phyloP scores from a whole-genome alignment of 2,113 vertebrate genomes.

The Labeo rohita region DNA sequence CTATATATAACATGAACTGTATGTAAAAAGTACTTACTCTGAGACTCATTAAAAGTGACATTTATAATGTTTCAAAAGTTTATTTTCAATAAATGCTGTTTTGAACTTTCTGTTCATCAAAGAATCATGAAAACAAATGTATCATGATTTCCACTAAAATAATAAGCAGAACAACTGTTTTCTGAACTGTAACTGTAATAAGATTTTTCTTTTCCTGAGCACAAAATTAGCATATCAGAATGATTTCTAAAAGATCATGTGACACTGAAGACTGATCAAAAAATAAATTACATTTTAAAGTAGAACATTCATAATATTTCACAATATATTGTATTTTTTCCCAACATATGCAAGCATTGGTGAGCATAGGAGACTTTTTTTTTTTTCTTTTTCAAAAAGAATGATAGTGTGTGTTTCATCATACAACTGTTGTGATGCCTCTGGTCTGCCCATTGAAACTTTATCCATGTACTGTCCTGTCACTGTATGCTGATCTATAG shows the following conservation, averaged over 20 bases:
- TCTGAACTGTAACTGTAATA: no score
- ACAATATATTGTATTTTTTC: neutral
- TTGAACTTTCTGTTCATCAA: neutral
- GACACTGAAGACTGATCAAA: neutral
- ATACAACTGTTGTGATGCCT: slow-evolving; percentile 68
- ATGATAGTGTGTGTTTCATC: neutral
- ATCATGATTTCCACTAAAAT: neutral
- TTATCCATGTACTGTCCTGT: neutral
- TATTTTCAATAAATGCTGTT: neutral
- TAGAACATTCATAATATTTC: no score
- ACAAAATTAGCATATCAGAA: neutral
- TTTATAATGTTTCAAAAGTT: neutral
- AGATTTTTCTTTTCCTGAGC: no score
- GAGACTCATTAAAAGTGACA: neutral
- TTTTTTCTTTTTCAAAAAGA: neutral
- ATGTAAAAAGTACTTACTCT: neutral
- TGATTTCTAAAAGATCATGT: neutral
- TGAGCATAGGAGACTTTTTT: neutral
- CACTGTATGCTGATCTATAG: slow-evolving; percentile 11
- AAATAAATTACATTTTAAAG: no score
- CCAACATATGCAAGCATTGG: no score
- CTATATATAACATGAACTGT: neutral
- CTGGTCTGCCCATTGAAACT: slow-evolving; percentile 62
- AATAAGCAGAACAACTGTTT: neutral
- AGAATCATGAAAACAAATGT: neutral